These are phyloP conservation scores for Epinotia demarniana DNA, from an alignment of 2,888 invertebrate species.

Conservation along the genomic window DNA sequence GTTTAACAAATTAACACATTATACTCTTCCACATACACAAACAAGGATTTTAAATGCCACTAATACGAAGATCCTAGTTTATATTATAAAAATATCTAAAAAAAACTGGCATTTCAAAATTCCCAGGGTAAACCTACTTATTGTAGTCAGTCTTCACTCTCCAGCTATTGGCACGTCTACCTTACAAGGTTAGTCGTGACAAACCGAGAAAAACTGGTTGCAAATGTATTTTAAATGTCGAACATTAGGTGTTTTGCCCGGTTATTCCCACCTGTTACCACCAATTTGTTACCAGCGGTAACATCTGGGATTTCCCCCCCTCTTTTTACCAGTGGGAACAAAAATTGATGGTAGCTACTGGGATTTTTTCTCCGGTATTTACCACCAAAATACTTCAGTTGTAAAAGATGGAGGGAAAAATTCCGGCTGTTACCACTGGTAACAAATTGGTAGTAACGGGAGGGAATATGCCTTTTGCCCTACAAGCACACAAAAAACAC, in stretches of 20 bases:
- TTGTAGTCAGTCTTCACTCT: not conserved
- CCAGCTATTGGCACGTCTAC: not conserved
- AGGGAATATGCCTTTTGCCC: not conserved
- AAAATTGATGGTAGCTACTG: too few species aligned
- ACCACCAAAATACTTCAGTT: too few species aligned
- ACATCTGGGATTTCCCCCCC: too few species aligned
- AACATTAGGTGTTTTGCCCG: not conserved
- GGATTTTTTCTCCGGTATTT: too few species aligned
- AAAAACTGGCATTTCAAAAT: not conserved
- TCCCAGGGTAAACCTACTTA: constrained; percentile 2
- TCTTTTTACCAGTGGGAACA: too few species aligned
- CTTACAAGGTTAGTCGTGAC: not conserved
- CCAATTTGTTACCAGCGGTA: too few species aligned
- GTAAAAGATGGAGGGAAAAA: too few species aligned
- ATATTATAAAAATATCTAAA: not conserved
- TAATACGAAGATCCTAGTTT: too few species aligned
- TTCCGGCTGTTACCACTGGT: too few species aligned
- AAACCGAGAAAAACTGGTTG: not conserved
- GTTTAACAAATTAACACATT: constrained; percentile 11
- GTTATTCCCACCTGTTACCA: too few species aligned
- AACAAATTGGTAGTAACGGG: too few species aligned
- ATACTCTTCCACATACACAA: not conserved
- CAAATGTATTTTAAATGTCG: not conserved
- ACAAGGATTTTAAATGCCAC: too few species aligned
- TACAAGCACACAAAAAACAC: not conserved